Percentiles rank a stretch among this genome's conserved stretches.
Evolutionary conservation across 1,140 invertebrate genomes (phyloP).

Genomic region (Melipona quadrifasciata): DNA sequence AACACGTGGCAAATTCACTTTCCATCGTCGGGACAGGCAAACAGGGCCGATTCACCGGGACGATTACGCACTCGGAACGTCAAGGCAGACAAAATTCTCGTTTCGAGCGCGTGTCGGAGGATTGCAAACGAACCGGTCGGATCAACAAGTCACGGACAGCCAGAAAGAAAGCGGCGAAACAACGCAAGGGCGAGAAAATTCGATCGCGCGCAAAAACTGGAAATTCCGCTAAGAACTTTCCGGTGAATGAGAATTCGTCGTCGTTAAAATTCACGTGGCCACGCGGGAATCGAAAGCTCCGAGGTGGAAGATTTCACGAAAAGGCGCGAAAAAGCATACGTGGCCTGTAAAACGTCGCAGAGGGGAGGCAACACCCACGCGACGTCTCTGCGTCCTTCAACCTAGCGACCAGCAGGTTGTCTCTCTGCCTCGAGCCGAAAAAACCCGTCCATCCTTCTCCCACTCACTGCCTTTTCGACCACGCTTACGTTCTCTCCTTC

Average conservation of each 20-base stretch:
- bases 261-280: conserved; percentile 32
- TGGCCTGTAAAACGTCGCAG: conserved; percentile 44
- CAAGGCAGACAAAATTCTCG: neutral
- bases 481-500: conserved; percentile 31
- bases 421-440: neutral
- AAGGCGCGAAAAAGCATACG: conserved; percentile 27
- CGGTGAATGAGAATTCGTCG: conserved; percentile 44
- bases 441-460: neutral
- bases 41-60: neutral
- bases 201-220: neutral
- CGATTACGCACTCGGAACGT: neutral
- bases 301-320: conserved; percentile 42
- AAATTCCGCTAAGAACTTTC: conserved; percentile 3
- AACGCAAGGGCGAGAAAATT: neutral
- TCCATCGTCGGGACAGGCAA: neutral
- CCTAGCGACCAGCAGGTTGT: neutral
- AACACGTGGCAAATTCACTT: neutral
- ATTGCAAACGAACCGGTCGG: conserved; percentile 13
- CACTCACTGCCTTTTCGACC: neutral
- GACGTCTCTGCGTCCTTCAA: neutral
- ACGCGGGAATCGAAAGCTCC: conserved; percentile 28
- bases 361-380: conserved; percentile 19
- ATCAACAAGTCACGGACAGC: conserved; percentile 24
- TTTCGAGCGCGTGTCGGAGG: neutral
- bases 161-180: neutral